Conservation (phyloP, 2,888 invertebrate genomes). For the Polydesmus complanatus region DNA sequence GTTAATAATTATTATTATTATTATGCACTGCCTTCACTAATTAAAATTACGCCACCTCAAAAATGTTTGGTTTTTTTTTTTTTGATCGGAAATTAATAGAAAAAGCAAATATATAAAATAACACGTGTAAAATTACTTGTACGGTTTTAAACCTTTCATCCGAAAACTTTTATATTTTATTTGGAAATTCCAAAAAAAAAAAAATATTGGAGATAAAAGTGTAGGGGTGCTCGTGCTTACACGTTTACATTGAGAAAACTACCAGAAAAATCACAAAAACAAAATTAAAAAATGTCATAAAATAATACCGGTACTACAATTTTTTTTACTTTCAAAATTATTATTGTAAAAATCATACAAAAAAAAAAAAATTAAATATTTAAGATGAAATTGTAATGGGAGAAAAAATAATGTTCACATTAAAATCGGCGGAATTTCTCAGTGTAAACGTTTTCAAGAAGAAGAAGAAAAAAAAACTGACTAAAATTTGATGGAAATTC, state of each 20-base stretch:
- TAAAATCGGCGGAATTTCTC: too few species aligned
- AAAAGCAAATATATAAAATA: too few species aligned
- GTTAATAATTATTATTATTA: too few species aligned
- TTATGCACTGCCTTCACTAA: too few species aligned
- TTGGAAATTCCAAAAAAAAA: not conserved
- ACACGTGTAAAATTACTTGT: not conserved
- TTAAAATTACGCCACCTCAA: too few species aligned
- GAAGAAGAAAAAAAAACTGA: too few species aligned
- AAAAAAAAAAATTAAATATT: not conserved
- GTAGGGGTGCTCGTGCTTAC: too few species aligned
- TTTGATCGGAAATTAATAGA: not conserved
- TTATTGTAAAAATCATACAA: not conserved
- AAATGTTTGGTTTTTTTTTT: too few species aligned
- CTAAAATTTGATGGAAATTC: too few species aligned
- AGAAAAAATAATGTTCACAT: not conserved
- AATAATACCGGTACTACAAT: not conserved
- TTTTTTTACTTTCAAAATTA: not conserved
- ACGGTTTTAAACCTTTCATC: not conserved
- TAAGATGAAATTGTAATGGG: conserved; percentile 7
- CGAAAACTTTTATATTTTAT: not conserved
- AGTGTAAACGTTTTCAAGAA: too few species aligned
- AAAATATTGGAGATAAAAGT: too few species aligned
- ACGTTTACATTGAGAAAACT: too few species aligned
- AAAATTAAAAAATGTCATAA: not conserved
- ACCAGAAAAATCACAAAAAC: not conserved